A percentile compares a stretch with the other conserved stretches of the same genome.
These are phyloP conservation scores for Strongylocentrotus purpuratus DNA, from an alignment of 35 echinoderm and acorn worm genomes.

Conservation along the genomic window DNA sequence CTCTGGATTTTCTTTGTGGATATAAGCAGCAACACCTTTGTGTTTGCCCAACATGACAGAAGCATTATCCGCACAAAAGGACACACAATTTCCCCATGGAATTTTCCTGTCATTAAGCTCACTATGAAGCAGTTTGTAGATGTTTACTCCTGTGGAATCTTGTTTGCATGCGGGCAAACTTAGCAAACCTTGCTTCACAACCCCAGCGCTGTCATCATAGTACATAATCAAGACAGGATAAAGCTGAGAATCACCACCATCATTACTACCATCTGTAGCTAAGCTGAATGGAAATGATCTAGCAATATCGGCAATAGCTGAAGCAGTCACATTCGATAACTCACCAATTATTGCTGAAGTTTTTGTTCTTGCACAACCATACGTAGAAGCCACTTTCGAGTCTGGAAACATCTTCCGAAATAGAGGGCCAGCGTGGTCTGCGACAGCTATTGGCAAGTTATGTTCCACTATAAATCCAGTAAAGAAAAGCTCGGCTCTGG, in stretches of 20 bases:
- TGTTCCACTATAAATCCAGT: neutral
- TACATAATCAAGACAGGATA: neutral
- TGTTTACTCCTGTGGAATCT: no score
- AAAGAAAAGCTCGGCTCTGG: no score
- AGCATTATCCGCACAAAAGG: neutral
- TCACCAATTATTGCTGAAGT: constrained; percentile 12
- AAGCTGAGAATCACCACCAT: neutral
- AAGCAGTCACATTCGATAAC: constrained; percentile 4
- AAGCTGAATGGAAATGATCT: neutral
- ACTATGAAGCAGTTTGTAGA: neutral
- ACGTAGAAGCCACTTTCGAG: neutral
- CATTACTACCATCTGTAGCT: constrained; percentile 35
- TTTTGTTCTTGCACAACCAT: neutral
- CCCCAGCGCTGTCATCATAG: no score
- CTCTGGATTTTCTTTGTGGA: constrained; percentile 42
- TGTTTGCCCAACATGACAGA: constrained; percentile 52
- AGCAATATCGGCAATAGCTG: constrained; percentile 29
- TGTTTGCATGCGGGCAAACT: no score
- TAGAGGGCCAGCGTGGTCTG: constrained; percentile 26
- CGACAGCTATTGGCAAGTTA: constrained; percentile 26
- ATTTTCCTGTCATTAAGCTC: neutral
- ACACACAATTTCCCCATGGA: neutral
- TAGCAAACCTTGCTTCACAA: no score
- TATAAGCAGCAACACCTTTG: constrained; percentile 46
- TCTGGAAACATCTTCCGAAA: constrained; percentile 63